Conservation (phyloP, 2,113 vertebrate species). For the Actenoides lindsayi region DNA sequence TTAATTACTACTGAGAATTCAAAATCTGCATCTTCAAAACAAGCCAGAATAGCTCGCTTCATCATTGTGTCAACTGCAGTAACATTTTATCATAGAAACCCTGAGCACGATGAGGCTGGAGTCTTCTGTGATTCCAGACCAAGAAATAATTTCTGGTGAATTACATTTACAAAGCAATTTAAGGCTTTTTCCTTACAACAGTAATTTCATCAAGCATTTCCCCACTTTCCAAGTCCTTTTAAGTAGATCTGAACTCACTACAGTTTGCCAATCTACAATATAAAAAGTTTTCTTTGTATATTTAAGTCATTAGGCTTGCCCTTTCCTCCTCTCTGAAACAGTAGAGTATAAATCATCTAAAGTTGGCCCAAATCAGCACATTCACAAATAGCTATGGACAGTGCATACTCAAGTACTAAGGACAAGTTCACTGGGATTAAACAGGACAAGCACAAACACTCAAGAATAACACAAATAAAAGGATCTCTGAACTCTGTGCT, state of each 20-base stretch:
- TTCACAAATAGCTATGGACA: not conserved
- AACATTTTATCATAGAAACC: slow-evolving; percentile 39
- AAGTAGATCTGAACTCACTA: not conserved
- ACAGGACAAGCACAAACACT: not conserved
- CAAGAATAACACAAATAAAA: not conserved
- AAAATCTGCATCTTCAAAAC: slow-evolving; percentile 52
- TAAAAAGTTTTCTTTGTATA: not conserved
- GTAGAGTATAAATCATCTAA: not conserved
- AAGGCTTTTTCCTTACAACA: not conserved
- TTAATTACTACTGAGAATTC: slow-evolving; percentile 44
- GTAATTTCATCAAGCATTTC: not conserved
- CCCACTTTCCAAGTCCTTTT: not conserved
- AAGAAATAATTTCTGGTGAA: not conserved
- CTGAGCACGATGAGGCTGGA: not conserved
- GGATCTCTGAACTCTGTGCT: not conserved
- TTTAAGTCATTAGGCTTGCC: not conserved
- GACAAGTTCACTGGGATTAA: not conserved
- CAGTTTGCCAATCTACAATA: not conserved
- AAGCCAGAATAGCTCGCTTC: slow-evolving; percentile 28
- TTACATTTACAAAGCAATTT: not conserved
- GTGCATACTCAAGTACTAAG: not conserved
- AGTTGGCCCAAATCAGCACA: not conserved
- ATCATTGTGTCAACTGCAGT: slow-evolving; percentile 27
- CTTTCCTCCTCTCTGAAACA: not conserved
- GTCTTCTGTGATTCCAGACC: not conserved